Base-by-base conservation (phyloP, 2,113 vertebrate species). In the Tenrec ecaudatus region DNA sequence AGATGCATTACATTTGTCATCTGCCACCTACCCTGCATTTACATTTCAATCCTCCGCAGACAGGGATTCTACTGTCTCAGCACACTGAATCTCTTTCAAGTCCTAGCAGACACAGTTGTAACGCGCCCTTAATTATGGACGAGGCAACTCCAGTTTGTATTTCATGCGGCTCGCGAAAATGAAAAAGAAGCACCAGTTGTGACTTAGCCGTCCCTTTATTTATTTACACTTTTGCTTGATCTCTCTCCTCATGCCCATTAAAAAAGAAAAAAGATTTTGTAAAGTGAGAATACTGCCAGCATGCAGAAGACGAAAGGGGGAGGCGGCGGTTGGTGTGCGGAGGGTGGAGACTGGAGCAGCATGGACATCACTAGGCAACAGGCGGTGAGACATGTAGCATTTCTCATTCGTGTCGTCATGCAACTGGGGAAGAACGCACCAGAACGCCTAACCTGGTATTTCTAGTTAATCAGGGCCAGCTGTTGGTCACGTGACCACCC, bases 391-490 rank as follows among this genome's bases (percentile, higher is more conserved):
- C 94, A 69, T 84, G 90, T 33, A 62, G 36, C 94, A 89, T 75
- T 97, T 96, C 93, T 94, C 90, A 77, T 89, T 53, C 57, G 91
- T 95, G 94, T 77, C 68, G 53, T 97, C 94, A 79, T 95, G 60
- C 94, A 88, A 86, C 94, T 87, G 31, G 3, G 84, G 95, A 95
- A 90, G 91, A 97, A 94, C 91, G 85, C 36, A 76, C 90, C 16
- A 43, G 69, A 23, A 5, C 81, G 83, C 79, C 93, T 76, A 60
- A 86, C 14, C 86, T 97, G 97, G 38, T 91, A 38, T 97, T 96
- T 94, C 84, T 80, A 85, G 89, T 94, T 96, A 96, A 97, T 93
- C 89, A 95, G 64, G 71, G 87, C 87, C 97, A 97, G 95, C 94
- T 98, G 96, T 94, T 86, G 31, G 43, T 82, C 85, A 77, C n/a